phyloP scores from a whole-genome alignment of 2,888 invertebrate genomes.

The Tricholauxania praeusta region DNA sequence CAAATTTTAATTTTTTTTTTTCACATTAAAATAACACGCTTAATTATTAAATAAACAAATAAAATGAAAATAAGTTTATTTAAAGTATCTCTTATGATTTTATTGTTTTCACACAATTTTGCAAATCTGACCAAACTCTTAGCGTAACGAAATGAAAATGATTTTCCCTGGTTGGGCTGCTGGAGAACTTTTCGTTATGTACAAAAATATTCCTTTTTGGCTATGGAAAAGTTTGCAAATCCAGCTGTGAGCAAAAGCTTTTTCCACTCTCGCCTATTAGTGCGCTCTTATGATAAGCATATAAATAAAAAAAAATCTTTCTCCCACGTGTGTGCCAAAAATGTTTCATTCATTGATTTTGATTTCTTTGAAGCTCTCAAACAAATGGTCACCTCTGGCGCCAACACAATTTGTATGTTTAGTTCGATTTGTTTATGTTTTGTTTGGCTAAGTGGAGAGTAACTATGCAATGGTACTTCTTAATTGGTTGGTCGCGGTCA shows the following conservation, averaged over 20 bases:
- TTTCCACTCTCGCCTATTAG: background rate
- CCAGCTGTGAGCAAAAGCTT: background rate
- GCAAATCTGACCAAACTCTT: slow-evolving; percentile 3
- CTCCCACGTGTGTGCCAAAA: too few relatives aligned
- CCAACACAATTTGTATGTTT: too few relatives aligned
- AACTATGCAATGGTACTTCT: too few relatives aligned
- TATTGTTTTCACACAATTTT: background rate
- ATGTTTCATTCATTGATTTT: too few relatives aligned
- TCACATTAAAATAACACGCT: background rate
- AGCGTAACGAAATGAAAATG: slow-evolving; percentile 16
- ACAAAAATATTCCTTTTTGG: slow-evolving; percentile 6
- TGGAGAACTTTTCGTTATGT: background rate
- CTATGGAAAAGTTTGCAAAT: background rate
- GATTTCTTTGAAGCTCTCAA: too few relatives aligned
- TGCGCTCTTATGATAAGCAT: background rate
- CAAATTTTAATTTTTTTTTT: too few relatives aligned
- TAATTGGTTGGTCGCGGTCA: too few relatives aligned
- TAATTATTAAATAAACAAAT: slow-evolving; percentile 20
- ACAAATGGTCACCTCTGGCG: too few relatives aligned
- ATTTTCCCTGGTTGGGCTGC: slow-evolving; percentile 13
- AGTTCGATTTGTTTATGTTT: too few relatives aligned
- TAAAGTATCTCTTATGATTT: slow-evolving; percentile 1
- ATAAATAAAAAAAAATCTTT: too few relatives aligned
- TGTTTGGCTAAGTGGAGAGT: too few relatives aligned
- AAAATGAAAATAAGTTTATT: background rate